Conservation (phyloP, 2,888 invertebrate species). For the Tipula confusa region DNA sequence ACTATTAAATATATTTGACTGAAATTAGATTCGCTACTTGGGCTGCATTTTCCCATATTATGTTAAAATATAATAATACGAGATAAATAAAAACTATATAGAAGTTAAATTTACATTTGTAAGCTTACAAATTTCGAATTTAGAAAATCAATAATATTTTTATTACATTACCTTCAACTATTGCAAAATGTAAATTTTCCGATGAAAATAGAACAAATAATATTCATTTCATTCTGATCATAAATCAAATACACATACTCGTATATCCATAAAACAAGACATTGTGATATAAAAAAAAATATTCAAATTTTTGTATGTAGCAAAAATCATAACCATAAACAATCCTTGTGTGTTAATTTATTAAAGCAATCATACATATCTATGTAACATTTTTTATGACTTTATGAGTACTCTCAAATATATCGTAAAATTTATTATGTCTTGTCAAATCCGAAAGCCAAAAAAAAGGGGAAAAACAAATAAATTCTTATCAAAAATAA, state of each 20-base stretch:
- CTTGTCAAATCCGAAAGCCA: neutral
- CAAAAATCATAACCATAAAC: slow-evolving; percentile 20
- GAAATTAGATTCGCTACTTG: too few species aligned
- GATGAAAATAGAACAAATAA: neutral
- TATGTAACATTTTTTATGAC: neutral
- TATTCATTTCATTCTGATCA: neutral
- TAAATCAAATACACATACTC: neutral
- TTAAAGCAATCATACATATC: neutral
- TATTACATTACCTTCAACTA: neutral
- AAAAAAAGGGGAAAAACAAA: neutral
- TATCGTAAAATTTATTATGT: neutral
- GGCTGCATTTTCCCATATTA: too few species aligned
- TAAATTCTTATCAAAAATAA: neutral
- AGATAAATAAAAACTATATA: too few species aligned
- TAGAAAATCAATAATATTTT: too few species aligned
- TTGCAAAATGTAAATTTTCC: neutral
- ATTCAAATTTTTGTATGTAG: neutral
- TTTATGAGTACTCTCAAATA: neutral
- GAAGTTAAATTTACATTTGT: too few species aligned
- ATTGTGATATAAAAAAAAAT: neutral
- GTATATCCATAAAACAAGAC: neutral
- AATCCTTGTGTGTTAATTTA: neutral
- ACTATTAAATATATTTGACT: too few species aligned
- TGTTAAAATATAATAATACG: too few species aligned
- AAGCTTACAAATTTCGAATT: too few species aligned